A percentile compares a stretch with the other conserved stretches of the same genome.
phyloP scores from a whole-genome alignment of 2,888 invertebrate species.

The Dicranocentrus wangi region DNA sequence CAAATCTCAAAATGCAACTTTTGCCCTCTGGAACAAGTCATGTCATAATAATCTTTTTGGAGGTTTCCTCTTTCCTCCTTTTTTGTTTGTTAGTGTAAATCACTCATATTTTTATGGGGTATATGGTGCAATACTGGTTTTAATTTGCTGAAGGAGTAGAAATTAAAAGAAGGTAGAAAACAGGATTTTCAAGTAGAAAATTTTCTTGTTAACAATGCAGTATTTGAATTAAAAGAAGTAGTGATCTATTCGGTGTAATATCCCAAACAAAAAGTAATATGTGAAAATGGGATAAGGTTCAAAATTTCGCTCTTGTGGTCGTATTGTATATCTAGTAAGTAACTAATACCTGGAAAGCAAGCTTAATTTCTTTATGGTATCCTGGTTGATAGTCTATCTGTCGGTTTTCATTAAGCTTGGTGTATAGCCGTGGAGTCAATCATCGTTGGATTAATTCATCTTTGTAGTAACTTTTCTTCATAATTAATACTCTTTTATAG shows the following conservation, averaged over 20 bases:
- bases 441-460: slow-evolving; percentile 51
- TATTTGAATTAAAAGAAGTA: slow-evolving; percentile 43
- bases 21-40: slow-evolving; percentile 56
- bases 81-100: slow-evolving; percentile 62
- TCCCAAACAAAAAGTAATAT: too few species aligned
- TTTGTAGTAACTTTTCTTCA: slow-evolving; percentile 29
- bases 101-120: slow-evolving; percentile 57
- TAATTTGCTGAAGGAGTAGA: slow-evolving; percentile 58
- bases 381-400: too few species aligned
- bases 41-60: slow-evolving; percentile 56
- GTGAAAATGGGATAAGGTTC: too few species aligned
- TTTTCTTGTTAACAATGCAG: slow-evolving; percentile 56
- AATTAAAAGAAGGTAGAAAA: slow-evolving; percentile 51
- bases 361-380: too few species aligned
- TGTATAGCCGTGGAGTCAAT: slow-evolving; percentile 34
- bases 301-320: too few species aligned
- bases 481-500: slow-evolving; percentile 29
- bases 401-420: slow-evolving; percentile 51
- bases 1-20: slow-evolving; percentile 31
- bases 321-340: too few species aligned
- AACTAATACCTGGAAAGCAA: too few species aligned
- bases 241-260: neutral
- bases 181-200: slow-evolving; percentile 60
- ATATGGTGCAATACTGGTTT: slow-evolving; percentile 63
- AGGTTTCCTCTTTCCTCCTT: slow-evolving; percentile 20